Evolutionary conservation across 2,888 invertebrate species (phyloP).

Genomic region (Apamea monoglypha): DNA sequence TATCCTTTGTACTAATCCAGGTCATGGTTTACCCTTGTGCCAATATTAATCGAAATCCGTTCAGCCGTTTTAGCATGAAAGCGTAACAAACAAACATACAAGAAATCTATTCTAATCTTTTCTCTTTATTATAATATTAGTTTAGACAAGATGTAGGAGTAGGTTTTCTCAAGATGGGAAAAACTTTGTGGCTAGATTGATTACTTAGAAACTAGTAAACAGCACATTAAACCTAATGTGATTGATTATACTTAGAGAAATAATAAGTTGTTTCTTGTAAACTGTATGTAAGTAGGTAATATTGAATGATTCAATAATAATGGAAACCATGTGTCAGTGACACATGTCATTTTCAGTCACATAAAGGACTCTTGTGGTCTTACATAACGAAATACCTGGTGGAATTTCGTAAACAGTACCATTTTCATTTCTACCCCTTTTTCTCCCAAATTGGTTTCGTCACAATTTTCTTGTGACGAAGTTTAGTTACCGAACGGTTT

Average conservation of each 20-base stretch:
- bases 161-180: background rate
- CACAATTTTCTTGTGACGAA: background rate
- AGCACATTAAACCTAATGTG: background rate
- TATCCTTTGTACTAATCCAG: background rate
- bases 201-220: background rate
- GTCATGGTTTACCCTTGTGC: background rate
- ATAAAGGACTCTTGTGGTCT: background rate
- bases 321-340: background rate
- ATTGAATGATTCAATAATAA: conserved; percentile 23
- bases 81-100: background rate
- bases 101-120: background rate
- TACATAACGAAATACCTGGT: background rate
- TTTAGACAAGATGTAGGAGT: background rate
- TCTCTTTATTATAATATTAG: background rate
- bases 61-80: background rate
- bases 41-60: background rate
- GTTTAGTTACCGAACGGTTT: conserved; percentile 24
- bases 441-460: background rate
- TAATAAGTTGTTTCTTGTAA: conserved; percentile 4
- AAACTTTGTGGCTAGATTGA: background rate
- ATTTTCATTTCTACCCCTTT: conserved; percentile 14
- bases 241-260: background rate
- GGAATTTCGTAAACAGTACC: background rate
- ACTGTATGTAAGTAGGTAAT: background rate
- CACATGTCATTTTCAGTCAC: background rate